Conservation (phyloP, 2,888 invertebrate genomes). For the Fissipunctia ypsillon region DNA sequence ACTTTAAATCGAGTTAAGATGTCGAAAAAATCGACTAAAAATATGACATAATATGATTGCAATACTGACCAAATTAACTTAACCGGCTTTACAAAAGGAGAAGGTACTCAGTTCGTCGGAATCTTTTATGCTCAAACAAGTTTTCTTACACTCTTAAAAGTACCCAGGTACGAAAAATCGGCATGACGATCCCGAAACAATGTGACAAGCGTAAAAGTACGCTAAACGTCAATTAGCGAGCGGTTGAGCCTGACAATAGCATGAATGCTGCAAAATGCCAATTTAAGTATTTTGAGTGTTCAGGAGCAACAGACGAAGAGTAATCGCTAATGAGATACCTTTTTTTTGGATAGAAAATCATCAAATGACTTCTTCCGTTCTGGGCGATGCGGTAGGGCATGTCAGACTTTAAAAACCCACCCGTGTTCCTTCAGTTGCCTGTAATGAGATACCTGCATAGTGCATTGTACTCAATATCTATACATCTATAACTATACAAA, state of each 20-base stretch:
- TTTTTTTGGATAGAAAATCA: no score
- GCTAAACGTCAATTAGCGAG: conserved; percentile 27
- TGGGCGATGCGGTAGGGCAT: no score
- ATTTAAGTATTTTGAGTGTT: conserved; percentile 38
- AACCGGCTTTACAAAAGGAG: no score
- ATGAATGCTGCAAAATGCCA: conserved; percentile 15
- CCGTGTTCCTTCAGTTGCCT: no score
- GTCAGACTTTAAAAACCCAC: no score
- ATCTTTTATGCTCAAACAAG: accelerated
- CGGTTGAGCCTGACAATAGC: conserved; percentile 22
- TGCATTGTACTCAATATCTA: not conserved
- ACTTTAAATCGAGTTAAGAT: not conserved
- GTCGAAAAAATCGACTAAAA: not conserved
- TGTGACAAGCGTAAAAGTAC: not conserved
- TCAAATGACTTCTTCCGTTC: no score
- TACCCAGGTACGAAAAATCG: not conserved
- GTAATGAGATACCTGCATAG: conserved; percentile 42
- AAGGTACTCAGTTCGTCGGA: no score
- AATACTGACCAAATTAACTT: no score
- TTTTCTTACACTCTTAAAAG: not conserved
- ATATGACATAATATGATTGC: no score
- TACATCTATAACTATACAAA: no score
- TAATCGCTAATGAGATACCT: conserved; percentile 50
- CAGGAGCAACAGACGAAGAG: conserved; percentile 29
- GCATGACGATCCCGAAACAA: not conserved